These are phyloP conservation scores for Dioctria linearis DNA, from an alignment of 2,888 invertebrate species.

Conservation along the genomic window DNA sequence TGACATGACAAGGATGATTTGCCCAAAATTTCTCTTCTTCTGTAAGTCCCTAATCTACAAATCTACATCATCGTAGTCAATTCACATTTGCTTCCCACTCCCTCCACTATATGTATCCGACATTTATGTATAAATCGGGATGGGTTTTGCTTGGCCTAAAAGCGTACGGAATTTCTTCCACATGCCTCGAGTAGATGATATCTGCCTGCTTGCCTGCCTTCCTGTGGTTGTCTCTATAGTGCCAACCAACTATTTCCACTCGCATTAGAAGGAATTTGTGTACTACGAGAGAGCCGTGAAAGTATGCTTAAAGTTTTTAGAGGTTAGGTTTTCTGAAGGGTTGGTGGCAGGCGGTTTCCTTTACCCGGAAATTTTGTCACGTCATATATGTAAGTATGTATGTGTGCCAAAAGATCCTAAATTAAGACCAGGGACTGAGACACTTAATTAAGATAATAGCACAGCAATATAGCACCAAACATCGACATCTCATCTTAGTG, in stretches of 20 bases:
- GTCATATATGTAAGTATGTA: constrained; percentile 26
- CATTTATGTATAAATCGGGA: background rate
- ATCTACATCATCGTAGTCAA: constrained; percentile 35
- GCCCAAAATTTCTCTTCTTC: constrained; percentile 41
- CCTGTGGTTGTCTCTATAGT: constrained; percentile 35
- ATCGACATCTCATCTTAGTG: background rate
- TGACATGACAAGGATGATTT: constrained; percentile 48
- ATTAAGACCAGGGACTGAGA: constrained; percentile 48
- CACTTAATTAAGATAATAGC: constrained; percentile 53
- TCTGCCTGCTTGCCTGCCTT: background rate
- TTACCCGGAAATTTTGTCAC: constrained; percentile 38
- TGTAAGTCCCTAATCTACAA: constrained; percentile 37
- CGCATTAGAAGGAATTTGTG: constrained; percentile 45
- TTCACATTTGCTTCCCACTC: background rate
- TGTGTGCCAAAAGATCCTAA: background rate
- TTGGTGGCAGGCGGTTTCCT: background rate
- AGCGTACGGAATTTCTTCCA: background rate
- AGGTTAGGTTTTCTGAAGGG: background rate
- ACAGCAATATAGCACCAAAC: constrained; percentile 25
- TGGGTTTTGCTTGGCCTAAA: background rate
- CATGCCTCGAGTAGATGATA: constrained; percentile 17
- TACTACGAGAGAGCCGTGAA: constrained; percentile 38
- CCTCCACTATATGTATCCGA: background rate
- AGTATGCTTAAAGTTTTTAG: background rate
- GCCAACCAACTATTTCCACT: constrained; percentile 45